Evolutionary conservation across 2,113 vertebrate species (phyloP), one percentile per base, ranked within the genome.

Genomic region (Dendrocopos noguchii): DNA sequence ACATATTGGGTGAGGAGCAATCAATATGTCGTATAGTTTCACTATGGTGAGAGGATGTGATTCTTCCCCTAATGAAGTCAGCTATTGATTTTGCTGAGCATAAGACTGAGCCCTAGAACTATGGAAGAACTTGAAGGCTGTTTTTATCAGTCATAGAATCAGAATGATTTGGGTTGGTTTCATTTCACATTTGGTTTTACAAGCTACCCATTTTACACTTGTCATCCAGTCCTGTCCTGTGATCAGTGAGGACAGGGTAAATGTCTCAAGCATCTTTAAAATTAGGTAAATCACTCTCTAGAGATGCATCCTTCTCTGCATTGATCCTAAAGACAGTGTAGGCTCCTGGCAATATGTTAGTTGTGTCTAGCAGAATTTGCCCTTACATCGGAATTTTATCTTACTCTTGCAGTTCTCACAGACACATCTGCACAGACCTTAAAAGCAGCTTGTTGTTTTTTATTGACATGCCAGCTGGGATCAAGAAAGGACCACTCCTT

Each of bases 21-120:
- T 93, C 91, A 77, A 59, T 90, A 39, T 21, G 85, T 94, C 65
- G 66, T 78, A 50, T 56, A 68, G 20, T 87, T 90, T 88, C 60
- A 52, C 27, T 66, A 7, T 39, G 28, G n/a, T 46, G 56, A 55
- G 8, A 24, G 22, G 56, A 39, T 83, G 80, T 80, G n/a, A 90
- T 57, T 79, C 77, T 95, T 89, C 56, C 65, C 44, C 39, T 91
- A 60, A 64, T 86, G 7, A 94, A 91, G 84, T 90, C 52, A 29
- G 12, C 39, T 77, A 82, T 52, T 2, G 14, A 75, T 93, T 93
- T 88, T 65, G 29, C 64, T 87, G 13, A 75, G 34, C 9, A 6
- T 77, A 75, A 52, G 65, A 86, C n/a, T 67, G 72, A 94, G 57
- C 39, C 66, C 34, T 75, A 71, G 34, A 84, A 31, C 68, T 57